Evolutionary conservation across 2,888 invertebrate genomes (phyloP).

Genomic region (Apamea anceps): DNA sequence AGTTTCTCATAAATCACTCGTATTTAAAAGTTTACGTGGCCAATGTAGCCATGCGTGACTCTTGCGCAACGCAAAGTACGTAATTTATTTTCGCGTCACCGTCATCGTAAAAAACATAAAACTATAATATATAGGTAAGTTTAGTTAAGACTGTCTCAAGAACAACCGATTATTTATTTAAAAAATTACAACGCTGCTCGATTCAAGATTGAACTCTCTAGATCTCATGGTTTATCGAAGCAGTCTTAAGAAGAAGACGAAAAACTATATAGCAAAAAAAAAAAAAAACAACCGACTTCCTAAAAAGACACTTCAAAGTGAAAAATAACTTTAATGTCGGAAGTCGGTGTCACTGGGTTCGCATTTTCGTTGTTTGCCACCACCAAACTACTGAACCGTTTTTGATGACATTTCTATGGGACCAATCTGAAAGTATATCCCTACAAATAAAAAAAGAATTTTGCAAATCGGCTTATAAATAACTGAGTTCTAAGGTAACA

Average conservation of each 20-base stretch:
- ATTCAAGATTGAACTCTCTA: background rate
- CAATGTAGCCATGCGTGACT: constrained; percentile 32
- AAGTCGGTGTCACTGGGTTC: no score
- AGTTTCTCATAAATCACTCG: constrained; percentile 63
- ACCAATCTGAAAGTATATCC: no score
- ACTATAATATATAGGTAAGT: constrained; percentile 9
- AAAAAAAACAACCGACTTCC: no score
- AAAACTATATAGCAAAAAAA: no score
- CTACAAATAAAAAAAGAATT: no score
- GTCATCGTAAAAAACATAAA: constrained; percentile 33
- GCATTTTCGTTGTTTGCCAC: no score
- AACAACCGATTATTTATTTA: background rate
- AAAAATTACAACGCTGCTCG: background rate
- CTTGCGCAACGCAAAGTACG: constrained; percentile 55
- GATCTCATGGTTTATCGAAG: background rate
- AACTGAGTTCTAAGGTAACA: no score
- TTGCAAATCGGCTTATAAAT: no score
- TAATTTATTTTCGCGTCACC: constrained; percentile 62
- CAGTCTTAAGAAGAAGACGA: background rate
- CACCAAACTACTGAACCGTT: no score
- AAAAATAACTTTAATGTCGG: no score
- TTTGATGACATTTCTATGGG: no score
- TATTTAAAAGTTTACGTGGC: constrained; percentile 59
- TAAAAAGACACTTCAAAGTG: no score
- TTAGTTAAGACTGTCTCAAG: constrained; percentile 19